Conservation (phyloP, 2,888 invertebrate species). For the Odontomyia ornata region DNA sequence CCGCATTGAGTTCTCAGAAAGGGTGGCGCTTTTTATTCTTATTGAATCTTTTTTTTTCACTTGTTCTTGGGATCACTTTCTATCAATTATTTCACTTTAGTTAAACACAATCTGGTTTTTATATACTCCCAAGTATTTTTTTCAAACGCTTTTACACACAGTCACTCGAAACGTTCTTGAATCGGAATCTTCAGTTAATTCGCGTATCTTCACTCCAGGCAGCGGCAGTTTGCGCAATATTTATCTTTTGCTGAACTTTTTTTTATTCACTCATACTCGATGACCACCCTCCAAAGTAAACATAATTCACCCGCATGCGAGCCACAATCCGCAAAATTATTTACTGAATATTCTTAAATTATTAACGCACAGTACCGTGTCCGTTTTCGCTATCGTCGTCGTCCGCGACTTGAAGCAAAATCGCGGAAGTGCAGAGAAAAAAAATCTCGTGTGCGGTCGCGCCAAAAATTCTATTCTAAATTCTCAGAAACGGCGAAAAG, state of each 20-base stretch:
- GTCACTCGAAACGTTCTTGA: too few relatives aligned
- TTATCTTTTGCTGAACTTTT: slow-evolving; percentile 36
- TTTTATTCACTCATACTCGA: not conserved
- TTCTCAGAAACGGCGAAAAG: slow-evolving; percentile 4
- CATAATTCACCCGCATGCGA: slow-evolving; percentile 38
- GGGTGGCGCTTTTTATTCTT: not conserved
- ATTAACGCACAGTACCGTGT: not conserved
- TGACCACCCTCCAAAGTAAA: slow-evolving; percentile 27
- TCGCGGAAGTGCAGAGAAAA: slow-evolving; percentile 4
- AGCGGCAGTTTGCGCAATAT: slow-evolving; percentile 37
- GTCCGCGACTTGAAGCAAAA: not conserved
- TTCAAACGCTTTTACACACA: too few relatives aligned
- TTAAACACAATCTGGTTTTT: too few relatives aligned
- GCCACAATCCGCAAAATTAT: slow-evolving; percentile 13
- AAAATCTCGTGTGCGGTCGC: not conserved
- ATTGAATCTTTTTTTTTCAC: not conserved
- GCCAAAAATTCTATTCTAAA: not conserved
- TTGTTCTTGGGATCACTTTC: not conserved
- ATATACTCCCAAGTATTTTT: too few relatives aligned
- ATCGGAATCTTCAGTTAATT: too few relatives aligned
- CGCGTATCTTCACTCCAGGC: too few relatives aligned
- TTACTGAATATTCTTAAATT: not conserved
- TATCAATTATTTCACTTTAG: too few relatives aligned
- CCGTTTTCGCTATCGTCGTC: too few relatives aligned
- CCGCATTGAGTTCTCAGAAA: not conserved